Percentiles rank a stretch among this genome's conserved stretches.
phyloP scores from a whole-genome alignment of 2,888 invertebrate species.

The Drosophila stalkeri region DNA sequence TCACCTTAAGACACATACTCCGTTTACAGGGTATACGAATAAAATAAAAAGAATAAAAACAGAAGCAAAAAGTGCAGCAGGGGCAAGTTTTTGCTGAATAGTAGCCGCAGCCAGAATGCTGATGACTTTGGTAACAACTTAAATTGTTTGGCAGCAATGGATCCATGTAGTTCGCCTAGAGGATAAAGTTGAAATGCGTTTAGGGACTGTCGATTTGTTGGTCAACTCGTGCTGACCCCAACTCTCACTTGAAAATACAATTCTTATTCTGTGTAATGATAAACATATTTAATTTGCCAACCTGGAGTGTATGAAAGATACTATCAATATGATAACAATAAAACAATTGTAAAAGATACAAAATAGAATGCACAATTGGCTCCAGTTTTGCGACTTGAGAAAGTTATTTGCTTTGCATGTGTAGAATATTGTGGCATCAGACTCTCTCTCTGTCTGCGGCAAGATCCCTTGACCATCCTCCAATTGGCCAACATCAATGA shows the following conservation, averaged over 20 bases:
- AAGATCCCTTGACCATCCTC: not conserved
- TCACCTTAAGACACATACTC: not conserved
- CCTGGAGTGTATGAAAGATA: slow-evolving; percentile 13
- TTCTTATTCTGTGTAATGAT: not conserved
- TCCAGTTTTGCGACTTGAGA: slow-evolving; percentile 5
- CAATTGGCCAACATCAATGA: slow-evolving; percentile 11
- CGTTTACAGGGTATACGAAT: slow-evolving; percentile 4
- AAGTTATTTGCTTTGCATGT: not conserved
- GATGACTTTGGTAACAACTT: slow-evolving; percentile 81
- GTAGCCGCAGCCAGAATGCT: slow-evolving; percentile 65
- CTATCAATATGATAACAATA: slow-evolving; percentile 41
- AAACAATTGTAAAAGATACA: slow-evolving; percentile 51
- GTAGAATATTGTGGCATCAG: not conserved
- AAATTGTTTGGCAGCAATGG: slow-evolving; percentile 75
- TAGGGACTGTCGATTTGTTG: slow-evolving; percentile 58
- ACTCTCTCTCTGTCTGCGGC: not conserved
- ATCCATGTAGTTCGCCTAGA: slow-evolving; percentile 33
- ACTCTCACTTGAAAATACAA: not conserved
- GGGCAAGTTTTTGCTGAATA: slow-evolving; percentile 58
- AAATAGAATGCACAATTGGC: slow-evolving; percentile 26
- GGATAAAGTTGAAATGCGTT: slow-evolving; percentile 70
- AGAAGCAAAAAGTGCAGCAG: slow-evolving; percentile 55
- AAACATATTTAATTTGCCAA: slow-evolving; percentile 16
- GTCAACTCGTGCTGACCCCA: slow-evolving; percentile 35
- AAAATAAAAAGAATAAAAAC: slow-evolving; percentile 16